A percentile compares a stretch with the other conserved stretches of the same genome.
Conservation (phyloP, 2,797 vertebrate species). For the Acanthiza pusilla region DNA sequence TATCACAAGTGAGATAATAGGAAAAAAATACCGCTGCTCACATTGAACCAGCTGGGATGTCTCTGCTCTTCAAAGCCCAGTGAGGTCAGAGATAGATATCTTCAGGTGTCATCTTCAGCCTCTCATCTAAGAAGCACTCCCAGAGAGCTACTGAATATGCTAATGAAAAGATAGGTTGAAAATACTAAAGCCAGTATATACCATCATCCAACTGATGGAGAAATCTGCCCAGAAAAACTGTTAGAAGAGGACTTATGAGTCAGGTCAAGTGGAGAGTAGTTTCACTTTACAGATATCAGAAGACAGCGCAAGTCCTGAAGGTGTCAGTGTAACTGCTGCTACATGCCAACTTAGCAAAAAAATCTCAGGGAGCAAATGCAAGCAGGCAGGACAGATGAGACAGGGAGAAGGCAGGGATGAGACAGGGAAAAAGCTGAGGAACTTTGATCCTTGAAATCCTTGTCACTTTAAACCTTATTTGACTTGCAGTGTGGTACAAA, state of each 20-base stretch:
- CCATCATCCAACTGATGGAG: background rate
- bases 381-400: background rate
- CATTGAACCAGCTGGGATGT: background rate
- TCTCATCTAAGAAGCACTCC: background rate
- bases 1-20: background rate
- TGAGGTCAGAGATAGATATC: background rate
- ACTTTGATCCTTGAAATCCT: background rate
- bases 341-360: background rate
- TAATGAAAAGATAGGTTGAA: background rate
- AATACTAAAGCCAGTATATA: background rate
- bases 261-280: background rate
- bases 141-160: background rate
- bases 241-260: background rate
- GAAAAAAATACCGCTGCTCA: background rate
- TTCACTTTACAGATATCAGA: background rate
- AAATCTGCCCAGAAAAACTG: background rate
- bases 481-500: background rate
- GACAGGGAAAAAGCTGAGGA: background rate
- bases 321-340: background rate
- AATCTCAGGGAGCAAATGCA: background rate
- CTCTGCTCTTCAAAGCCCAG: background rate
- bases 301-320: background rate
- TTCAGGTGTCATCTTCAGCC: background rate
- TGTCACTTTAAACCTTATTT: background rate
- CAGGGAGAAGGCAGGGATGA: background rate